Evolutionary conservation across 2,888 invertebrate species (phyloP).

Genomic region (Ditula angustiorana): DNA sequence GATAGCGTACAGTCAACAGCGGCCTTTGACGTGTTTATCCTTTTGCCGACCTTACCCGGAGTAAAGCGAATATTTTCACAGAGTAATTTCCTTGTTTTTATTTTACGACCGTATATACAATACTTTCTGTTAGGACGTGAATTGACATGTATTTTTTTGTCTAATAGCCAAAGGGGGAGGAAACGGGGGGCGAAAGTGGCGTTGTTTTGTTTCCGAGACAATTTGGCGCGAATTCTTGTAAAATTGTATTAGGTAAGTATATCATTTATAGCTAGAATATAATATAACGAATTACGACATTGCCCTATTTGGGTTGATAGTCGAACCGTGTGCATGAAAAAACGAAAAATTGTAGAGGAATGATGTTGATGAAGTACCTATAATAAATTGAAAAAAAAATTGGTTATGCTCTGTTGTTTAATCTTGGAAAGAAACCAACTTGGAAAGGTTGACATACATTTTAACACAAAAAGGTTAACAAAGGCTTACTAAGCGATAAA

Average conservation of each 20-base stretch:
- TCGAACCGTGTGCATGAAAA: too few relatives aligned
- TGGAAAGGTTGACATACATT: too few relatives aligned
- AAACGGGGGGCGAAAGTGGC: slow-evolving; percentile 1
- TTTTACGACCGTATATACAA: slow-evolving; percentile 37
- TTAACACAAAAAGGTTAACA: too few relatives aligned
- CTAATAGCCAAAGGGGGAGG: slow-evolving; percentile 7
- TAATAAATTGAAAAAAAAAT: too few relatives aligned
- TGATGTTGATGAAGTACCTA: too few relatives aligned
- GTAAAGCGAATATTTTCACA: slow-evolving; percentile 40
- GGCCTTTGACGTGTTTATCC: slow-evolving; percentile 47
- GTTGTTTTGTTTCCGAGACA: background rate
- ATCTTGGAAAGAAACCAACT: too few relatives aligned
- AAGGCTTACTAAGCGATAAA: too few relatives aligned
- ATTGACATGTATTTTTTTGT: slow-evolving; percentile 32
- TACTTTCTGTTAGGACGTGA: slow-evolving; percentile 20
- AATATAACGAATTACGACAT: too few relatives aligned
- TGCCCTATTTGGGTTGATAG: too few relatives aligned
- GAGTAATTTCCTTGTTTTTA: slow-evolving; percentile 43
- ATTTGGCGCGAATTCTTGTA: background rate
- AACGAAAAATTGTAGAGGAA: too few relatives aligned
- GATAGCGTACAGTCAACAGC: slow-evolving; percentile 45
- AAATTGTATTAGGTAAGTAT: background rate
- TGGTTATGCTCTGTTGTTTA: too few relatives aligned
- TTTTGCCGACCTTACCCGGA: slow-evolving; percentile 41
- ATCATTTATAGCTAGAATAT: too few relatives aligned